A percentile compares a stretch with the other conserved stretches of the same genome.
phyloP scores from a whole-genome alignment of 2,888 invertebrate species.

The Colletes collaris region DNA sequence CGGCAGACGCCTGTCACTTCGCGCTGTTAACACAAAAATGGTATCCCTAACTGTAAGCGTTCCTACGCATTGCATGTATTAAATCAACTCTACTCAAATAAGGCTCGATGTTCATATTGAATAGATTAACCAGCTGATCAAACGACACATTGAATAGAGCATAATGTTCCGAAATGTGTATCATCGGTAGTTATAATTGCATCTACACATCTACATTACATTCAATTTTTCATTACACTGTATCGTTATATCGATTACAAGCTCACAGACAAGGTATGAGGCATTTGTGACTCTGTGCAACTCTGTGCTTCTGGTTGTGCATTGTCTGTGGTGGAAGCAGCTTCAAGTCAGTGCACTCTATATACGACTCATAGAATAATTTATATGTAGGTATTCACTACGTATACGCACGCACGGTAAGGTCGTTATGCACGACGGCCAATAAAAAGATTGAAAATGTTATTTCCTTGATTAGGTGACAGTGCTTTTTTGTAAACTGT shows the following conservation, averaged over 20 bases:
- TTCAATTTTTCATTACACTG: constrained; percentile 19
- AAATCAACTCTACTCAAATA: constrained; percentile 57
- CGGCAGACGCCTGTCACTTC: background rate
- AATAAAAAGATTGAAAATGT: constrained; percentile 54
- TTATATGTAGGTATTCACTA: constrained; percentile 35
- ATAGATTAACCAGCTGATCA: constrained; percentile 24
- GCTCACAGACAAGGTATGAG: background rate
- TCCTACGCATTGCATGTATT: constrained; percentile 53
- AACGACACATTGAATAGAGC: constrained; percentile 17
- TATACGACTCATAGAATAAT: constrained; percentile 37
- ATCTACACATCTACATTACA: constrained; percentile 6
- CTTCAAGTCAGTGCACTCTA: constrained; percentile 59
- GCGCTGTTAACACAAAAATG: constrained; percentile 7
- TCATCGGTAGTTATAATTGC: constrained; percentile 36
- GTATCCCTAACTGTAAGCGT: constrained; percentile 48
- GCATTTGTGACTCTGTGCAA: background rate
- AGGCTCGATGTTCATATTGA: constrained; percentile 44
- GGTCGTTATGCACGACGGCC: constrained; percentile 29
- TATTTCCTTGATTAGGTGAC: constrained; percentile 51
- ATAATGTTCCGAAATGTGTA: constrained; percentile 27
- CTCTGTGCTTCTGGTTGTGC: constrained; percentile 24
- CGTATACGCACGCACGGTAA: constrained; percentile 9
- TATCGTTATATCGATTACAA: constrained; percentile 33
- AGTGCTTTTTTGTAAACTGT: constrained; percentile 33
- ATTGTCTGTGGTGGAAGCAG: constrained; percentile 55